Evolutionary conservation across 2,888 invertebrate genomes (phyloP).

Genomic region (Tenthredo scrophulariae): DNA sequence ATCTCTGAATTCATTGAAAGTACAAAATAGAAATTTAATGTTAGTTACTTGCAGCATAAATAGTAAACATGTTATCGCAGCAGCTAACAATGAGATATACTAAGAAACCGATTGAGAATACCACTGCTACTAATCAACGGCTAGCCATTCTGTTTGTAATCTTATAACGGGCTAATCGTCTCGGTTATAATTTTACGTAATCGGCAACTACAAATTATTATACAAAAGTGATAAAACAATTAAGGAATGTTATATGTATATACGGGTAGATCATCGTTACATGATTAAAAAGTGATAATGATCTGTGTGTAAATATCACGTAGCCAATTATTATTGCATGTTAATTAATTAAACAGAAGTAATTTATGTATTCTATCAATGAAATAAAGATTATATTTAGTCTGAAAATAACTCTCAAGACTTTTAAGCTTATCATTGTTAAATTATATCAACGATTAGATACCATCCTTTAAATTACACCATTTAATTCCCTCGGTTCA

Average conservation of each 20-base stretch:
- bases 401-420: slow-evolving; percentile 54
- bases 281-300: slow-evolving; percentile 13
- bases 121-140: neutral
- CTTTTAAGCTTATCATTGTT: neutral
- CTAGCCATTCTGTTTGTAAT: neutral
- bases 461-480: slow-evolving; percentile 24
- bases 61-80: neutral
- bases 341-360: slow-evolving; percentile 62
- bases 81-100: neutral
- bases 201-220: slow-evolving; percentile 5
- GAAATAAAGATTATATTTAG: slow-evolving; percentile 74
- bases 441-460: neutral
- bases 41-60: neutral
- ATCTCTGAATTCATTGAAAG: slow-evolving; percentile 33
- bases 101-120: neutral
- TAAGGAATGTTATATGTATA: slow-evolving; percentile 10
- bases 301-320: slow-evolving; percentile 23
- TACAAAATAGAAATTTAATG: slow-evolving; percentile 13
- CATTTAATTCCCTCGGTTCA: slow-evolving; percentile 32
- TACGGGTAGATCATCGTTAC: slow-evolving; percentile 1
- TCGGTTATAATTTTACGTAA: neutral
- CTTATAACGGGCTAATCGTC: neutral
- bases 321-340: slow-evolving; percentile 69
- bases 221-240: slow-evolving; percentile 26
- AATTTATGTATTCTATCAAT: slow-evolving; percentile 71